These are phyloP conservation scores for Thecophora atra DNA, from an alignment of 2,888 invertebrate genomes.

Conservation along the genomic window DNA sequence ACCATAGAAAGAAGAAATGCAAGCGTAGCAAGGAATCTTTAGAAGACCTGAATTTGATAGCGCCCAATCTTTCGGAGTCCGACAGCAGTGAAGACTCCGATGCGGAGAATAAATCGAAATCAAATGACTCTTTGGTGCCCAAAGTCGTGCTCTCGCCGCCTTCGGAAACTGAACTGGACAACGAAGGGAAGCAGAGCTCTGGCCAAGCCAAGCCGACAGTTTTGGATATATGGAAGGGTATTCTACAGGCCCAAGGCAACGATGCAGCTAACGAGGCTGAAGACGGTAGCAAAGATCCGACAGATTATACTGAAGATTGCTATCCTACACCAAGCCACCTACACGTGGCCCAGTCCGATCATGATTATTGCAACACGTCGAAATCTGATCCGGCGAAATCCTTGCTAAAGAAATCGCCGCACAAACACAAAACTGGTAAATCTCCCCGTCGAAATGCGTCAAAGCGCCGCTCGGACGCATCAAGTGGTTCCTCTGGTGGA, in stretches of 20 bases:
- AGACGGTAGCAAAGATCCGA: neutral
- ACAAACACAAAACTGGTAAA: conserved; percentile 44
- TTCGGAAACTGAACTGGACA: conserved; percentile 58
- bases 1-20: conserved; percentile 62
- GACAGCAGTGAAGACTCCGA: conserved; percentile 77
- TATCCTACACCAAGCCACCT: conserved; percentile 61
- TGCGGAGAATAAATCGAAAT: conserved; percentile 49
- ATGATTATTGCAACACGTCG: conserved; percentile 77
- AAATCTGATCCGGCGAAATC: conserved; percentile 46
- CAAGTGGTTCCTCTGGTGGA: conserved; percentile 72
- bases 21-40: conserved; percentile 61
- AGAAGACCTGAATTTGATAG: conserved; percentile 79
- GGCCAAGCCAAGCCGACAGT: conserved; percentile 41
- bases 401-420: conserved; percentile 56
- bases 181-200: conserved; percentile 37
- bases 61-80: conserved; percentile 84
- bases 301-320: conserved; percentile 41
- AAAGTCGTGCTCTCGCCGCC: conserved; percentile 62
- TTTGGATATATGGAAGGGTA: conserved; percentile 60
- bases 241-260: conserved; percentile 55
- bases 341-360: conserved; percentile 75
- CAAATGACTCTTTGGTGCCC: conserved; percentile 53
- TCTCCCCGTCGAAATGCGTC: conserved; percentile 44
- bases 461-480: conserved; percentile 67
- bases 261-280: conserved; percentile 37